Percentiles rank a stretch among this genome's conserved stretches.
Conservation (phyloP, 2,888 invertebrate genomes). For the Limnephilus auricula region DNA sequence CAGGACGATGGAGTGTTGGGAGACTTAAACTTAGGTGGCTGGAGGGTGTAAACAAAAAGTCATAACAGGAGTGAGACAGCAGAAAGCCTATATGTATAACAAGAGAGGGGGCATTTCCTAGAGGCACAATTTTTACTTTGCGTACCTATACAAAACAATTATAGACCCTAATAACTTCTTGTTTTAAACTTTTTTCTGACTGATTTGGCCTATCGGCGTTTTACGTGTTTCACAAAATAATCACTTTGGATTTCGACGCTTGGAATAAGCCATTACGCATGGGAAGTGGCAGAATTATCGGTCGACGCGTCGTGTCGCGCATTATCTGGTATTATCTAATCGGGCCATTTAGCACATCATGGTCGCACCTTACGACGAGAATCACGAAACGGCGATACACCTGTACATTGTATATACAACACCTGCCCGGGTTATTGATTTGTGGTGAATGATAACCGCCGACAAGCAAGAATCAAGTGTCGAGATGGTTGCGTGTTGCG, state of each 20-base stretch:
- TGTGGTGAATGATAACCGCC: background rate
- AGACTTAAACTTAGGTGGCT: no score
- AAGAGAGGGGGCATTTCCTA: no score
- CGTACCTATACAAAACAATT: no score
- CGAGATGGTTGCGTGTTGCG: no score
- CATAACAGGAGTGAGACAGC: no score
- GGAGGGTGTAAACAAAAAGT: no score
- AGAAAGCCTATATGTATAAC: no score
- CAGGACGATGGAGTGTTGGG: no score
- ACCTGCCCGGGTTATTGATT: background rate
- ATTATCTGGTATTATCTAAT: slow-evolving; percentile 24
- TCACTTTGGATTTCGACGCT: background rate
- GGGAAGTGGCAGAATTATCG: background rate
- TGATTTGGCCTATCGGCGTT: background rate
- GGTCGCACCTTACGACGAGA: slow-evolving; percentile 27
- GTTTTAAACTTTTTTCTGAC: background rate
- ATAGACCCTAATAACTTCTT: no score
- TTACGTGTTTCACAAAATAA: background rate
- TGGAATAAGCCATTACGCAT: background rate
- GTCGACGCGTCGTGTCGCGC: background rate
- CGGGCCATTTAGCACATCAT: slow-evolving; percentile 9
- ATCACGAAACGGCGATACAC: background rate
- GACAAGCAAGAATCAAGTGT: background rate
- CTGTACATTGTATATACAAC: background rate
- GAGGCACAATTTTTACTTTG: no score